phyloP scores from a whole-genome alignment of 1,140 invertebrate genomes.

The Eubasilissa regina region DNA sequence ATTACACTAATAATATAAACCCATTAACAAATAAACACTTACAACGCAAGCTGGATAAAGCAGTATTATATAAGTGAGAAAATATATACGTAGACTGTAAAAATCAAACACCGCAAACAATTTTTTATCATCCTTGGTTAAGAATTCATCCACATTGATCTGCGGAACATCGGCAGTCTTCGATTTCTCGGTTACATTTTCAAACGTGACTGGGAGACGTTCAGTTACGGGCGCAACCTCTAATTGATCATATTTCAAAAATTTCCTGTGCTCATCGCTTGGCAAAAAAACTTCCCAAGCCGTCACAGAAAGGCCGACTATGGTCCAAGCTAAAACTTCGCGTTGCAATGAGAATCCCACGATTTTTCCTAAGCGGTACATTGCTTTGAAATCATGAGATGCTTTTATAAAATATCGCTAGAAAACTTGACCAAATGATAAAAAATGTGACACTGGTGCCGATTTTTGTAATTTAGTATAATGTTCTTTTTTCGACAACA shows the following conservation, averaged over 20 bases:
- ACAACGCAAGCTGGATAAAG: slow-evolving; percentile 69
- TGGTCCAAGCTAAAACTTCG: slow-evolving; percentile 25
- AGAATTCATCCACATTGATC: background rate
- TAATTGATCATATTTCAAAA: slow-evolving; percentile 2
- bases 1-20: too few relatives aligned
- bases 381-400: background rate
- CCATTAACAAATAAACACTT: slow-evolving; percentile 28
- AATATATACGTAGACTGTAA: slow-evolving; percentile 58
- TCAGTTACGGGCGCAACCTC: background rate
- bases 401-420: too few relatives aligned
- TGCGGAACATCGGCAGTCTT: background rate
- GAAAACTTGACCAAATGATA: too few relatives aligned
- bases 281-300: slow-evolving; percentile 27
- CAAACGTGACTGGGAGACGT: background rate
- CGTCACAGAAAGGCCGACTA: slow-evolving; percentile 1
- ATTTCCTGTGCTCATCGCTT: slow-evolving; percentile 8
- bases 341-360: slow-evolving; percentile 8
- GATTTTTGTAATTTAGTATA: too few relatives aligned
- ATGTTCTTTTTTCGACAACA: too few relatives aligned
- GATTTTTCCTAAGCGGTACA: slow-evolving; percentile 27
- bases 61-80: slow-evolving; percentile 68
- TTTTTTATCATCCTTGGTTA: slow-evolving; percentile 1
- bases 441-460: too few relatives aligned
- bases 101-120: slow-evolving; percentile 24
- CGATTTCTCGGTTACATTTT: background rate